These are phyloP conservation scores for Cheilosia scutellata DNA, from an alignment of 2,888 invertebrate species.

Conservation along the genomic window DNA sequence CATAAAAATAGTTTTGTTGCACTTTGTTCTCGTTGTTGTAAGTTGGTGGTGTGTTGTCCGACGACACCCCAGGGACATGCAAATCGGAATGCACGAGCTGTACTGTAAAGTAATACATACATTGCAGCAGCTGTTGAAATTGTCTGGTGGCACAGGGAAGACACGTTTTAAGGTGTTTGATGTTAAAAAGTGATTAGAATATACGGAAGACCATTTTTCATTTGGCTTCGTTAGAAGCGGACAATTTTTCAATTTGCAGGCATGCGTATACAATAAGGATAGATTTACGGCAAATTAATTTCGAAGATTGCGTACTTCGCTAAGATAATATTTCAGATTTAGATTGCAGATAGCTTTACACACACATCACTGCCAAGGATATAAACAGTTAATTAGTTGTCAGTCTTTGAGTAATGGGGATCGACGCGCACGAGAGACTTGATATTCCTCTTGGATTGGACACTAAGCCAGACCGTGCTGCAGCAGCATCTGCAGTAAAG, in stretches of 20 bases:
- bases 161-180: conserved; percentile 34
- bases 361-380: not conserved
- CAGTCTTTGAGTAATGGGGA: not conserved
- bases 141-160: conserved; percentile 17
- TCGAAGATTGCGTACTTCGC: not conserved
- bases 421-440: not conserved
- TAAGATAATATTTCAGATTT: conserved; percentile 4
- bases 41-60: not conserved
- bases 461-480: no score
- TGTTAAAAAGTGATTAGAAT: conserved; percentile 37
- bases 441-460: not conserved
- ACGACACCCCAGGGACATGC: conserved; percentile 26
- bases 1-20: conserved; percentile 25
- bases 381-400: not conserved
- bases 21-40: conserved; percentile 7
- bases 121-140: conserved; percentile 31
- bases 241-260: not conserved
- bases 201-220: conserved; percentile 23
- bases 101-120: conserved; percentile 25
- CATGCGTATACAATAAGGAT: not conserved
- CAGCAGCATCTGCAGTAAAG: no score
- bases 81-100: conserved; percentile 36
- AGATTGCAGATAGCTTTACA: not conserved
- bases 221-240: not conserved
- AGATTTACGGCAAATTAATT: not conserved